phyloP scores from a whole-genome alignment of 2,797 vertebrate species.

The Tokudaia tokunoshimensis region DNA sequence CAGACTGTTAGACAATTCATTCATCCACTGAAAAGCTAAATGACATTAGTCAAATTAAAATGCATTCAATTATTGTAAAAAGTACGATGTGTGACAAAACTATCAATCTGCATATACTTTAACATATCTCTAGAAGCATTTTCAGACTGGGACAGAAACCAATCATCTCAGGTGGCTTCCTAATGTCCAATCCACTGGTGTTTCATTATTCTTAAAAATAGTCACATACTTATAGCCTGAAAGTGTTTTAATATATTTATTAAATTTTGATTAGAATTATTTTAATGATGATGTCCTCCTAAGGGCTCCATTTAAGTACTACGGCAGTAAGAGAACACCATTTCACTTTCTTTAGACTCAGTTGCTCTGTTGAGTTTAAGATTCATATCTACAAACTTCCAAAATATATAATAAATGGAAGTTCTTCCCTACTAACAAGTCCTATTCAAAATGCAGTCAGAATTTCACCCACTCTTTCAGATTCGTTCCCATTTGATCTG shows the following conservation, averaged over 20 bases:
- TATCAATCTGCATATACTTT: neutral
- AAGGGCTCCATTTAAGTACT: neutral
- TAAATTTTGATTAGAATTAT: slow-evolving; percentile 28
- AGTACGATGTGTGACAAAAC: neutral
- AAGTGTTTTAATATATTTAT: slow-evolving; percentile 25
- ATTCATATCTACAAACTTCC: neutral
- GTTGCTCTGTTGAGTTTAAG: neutral
- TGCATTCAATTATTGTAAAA: neutral
- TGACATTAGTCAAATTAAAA: slow-evolving; percentile 31
- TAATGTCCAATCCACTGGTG: neutral
- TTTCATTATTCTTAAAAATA: neutral
- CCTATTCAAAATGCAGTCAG: neutral
- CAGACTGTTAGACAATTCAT: neutral
- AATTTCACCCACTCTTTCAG: neutral
- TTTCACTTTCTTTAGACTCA: slow-evolving; percentile 2
- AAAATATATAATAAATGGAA: neutral
- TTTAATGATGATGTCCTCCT: slow-evolving; percentile 1
- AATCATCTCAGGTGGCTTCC: neutral
- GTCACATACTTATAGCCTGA: neutral
- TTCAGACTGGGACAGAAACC: neutral
- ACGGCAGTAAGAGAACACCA: neutral
- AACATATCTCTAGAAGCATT: neutral
- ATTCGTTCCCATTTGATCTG: neutral
- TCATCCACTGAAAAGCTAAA: neutral
- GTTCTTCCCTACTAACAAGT: neutral